Percentiles rank a stretch among this genome's conserved stretches.
These are phyloP conservation scores for Zaprionus ornatus DNA, from an alignment of 1,140 invertebrate genomes.

Conservation along the genomic window DNA sequence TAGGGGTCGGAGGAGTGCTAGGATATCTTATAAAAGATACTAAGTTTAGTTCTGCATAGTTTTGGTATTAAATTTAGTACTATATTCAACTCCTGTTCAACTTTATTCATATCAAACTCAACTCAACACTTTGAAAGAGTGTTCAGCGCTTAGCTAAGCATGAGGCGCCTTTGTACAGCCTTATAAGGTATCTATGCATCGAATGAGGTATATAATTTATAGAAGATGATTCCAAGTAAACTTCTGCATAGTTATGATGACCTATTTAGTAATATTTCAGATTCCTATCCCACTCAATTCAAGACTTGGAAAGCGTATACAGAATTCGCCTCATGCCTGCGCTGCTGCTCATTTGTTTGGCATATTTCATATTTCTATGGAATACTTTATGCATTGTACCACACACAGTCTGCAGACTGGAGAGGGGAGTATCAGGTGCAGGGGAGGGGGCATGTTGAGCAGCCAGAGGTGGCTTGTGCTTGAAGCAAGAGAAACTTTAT, in stretches of 20 bases:
- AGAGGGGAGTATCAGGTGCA: not conserved
- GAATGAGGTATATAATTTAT: too few relatives aligned
- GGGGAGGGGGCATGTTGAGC: not conserved
- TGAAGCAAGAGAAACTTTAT: conserved; percentile 72
- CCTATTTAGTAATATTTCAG: not conserved
- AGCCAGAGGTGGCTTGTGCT: conserved; percentile 12
- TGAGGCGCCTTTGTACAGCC: too few relatives aligned
- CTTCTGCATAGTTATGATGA: too few relatives aligned
- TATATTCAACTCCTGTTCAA: too few relatives aligned
- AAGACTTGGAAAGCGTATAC: conserved; percentile 22
- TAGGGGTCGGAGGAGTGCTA: not conserved
- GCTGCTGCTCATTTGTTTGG: conserved; percentile 25
- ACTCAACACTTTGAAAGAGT: conserved; percentile 19
- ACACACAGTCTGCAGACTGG: conserved; percentile 2
- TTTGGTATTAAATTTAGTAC: not conserved
- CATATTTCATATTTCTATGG: conserved; percentile 46
- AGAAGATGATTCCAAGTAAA: too few relatives aligned
- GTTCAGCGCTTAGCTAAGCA: too few relatives aligned
- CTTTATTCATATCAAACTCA: too few relatives aligned
- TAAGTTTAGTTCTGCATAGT: not conserved
- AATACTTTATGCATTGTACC: conserved; percentile 61
- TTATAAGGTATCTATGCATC: too few relatives aligned
- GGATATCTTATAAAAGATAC: not conserved
- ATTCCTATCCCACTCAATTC: not conserved
- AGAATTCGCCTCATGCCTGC: not conserved